These are phyloP conservation scores for Tetheella fluctuosa DNA, from an alignment of 2,888 invertebrate genomes.

Conservation along the genomic window DNA sequence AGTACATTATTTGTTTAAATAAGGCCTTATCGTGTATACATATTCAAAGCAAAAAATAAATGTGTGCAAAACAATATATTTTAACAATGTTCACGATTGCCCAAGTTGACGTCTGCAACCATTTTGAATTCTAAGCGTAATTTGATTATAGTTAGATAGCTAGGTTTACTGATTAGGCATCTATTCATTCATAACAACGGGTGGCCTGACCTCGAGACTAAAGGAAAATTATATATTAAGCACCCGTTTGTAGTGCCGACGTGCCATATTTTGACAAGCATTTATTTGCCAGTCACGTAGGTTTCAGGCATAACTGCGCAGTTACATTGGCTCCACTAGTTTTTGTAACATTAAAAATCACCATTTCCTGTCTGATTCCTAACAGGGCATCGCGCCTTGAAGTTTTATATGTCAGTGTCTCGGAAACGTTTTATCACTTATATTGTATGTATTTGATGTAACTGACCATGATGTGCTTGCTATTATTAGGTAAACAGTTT, in stretches of 20 bases:
- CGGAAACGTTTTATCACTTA: background rate
- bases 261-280: conserved; percentile 47
- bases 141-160: conserved; percentile 6
- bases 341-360: conserved; percentile 46
- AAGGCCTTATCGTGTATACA: no score
- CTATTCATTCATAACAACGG: conserved; percentile 57
- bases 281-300: conserved; percentile 66
- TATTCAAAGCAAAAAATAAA: background rate
- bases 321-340: conserved; percentile 36
- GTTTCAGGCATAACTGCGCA: conserved; percentile 33
- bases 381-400: background rate
- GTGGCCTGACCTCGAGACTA: conserved; percentile 43
- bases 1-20: no score
- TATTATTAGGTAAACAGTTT: no score
- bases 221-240: conserved; percentile 23
- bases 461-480: background rate
- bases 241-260: conserved; percentile 3
- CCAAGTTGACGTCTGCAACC: no score
- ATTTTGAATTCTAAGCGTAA: conserved; percentile 11
- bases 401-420: background rate
- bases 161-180: conserved; percentile 15
- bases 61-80: background rate
- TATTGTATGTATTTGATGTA: background rate
- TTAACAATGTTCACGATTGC: no score
- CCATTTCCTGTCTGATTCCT: conserved; percentile 50